Conservation (phyloP, 37 sponge, comb jelly and placozoan genomes). For the Corticium candelabrum region DNA sequence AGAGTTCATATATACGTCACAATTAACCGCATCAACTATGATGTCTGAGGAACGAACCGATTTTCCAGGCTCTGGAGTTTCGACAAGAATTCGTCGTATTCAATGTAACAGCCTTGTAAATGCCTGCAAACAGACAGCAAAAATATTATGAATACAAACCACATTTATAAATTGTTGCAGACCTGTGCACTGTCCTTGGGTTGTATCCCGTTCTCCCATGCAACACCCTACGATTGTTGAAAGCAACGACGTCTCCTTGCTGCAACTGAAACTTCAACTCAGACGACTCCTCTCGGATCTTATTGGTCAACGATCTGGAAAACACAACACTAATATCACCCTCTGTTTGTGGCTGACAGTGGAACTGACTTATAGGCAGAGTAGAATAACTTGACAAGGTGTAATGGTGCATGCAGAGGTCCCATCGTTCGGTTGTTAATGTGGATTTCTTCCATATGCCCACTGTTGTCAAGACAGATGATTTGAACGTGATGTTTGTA, state of each 20-base stretch:
- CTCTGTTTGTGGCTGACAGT: neutral
- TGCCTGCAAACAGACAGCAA: neutral
- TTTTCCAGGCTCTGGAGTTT: too few relatives aligned
- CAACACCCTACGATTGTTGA: conserved; percentile 48
- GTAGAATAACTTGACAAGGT: neutral
- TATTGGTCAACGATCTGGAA: neutral
- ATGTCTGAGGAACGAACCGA: too few relatives aligned
- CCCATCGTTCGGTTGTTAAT: neutral
- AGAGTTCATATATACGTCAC: too few relatives aligned
- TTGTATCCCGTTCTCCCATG: conserved; percentile 33
- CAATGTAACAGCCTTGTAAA: neutral
- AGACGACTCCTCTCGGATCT: neutral
- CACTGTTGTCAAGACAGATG: neutral
- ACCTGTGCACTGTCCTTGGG: neutral
- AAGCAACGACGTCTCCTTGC: conserved; percentile 37
- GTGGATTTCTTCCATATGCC: neutral
- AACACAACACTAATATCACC: neutral
- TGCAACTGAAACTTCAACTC: conserved; percentile 15
- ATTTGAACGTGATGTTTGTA: neutral
- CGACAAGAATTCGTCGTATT: neutral
- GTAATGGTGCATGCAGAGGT: neutral
- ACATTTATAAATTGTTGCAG: neutral
- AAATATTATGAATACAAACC: neutral
- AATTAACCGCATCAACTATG: too few relatives aligned
- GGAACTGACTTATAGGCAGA: neutral